These are phyloP conservation scores for Smutsia temminckii DNA, from an alignment of 2,797 vertebrate genomes.

Conservation along the genomic window DNA sequence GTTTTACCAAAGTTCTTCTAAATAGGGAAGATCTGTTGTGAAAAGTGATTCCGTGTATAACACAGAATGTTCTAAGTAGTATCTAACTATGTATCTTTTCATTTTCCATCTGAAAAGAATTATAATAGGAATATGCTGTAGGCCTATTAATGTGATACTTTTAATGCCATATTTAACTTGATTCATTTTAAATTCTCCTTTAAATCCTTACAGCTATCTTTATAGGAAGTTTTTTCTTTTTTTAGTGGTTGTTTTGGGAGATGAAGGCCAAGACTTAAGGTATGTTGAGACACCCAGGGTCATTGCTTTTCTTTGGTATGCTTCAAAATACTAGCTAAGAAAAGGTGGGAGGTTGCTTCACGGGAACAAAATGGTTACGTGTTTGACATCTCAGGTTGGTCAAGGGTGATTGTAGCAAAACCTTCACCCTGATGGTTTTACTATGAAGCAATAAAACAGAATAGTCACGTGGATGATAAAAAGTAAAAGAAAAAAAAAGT, in stretches of 20 bases:
- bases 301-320: constrained; percentile 13
- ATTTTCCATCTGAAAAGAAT: constrained; percentile 45
- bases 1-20: not conserved
- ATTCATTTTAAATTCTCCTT: constrained; percentile 11
- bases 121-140: not conserved
- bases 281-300: not conserved
- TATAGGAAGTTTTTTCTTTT: not conserved
- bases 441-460: not conserved
- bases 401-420: not conserved
- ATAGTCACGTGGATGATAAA: not conserved
- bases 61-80: not conserved
- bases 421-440: not conserved
- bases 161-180: not conserved
- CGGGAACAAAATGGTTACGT: not conserved
- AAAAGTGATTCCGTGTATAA: not conserved
- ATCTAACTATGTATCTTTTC: not conserved
- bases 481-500: not conserved
- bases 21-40: not conserved
- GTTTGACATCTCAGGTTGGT: not conserved
- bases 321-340: constrained; percentile 27
- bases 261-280: not conserved
- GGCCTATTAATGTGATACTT: not conserved
- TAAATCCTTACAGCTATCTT: constrained; percentile 16
- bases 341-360: not conserved
- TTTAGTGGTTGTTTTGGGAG: not conserved